Percentiles rank a stretch among this genome's conserved stretches.
These are phyloP conservation scores for Rynchops niger DNA, from an alignment of 2,113 vertebrate species.

Conservation along the genomic window DNA sequence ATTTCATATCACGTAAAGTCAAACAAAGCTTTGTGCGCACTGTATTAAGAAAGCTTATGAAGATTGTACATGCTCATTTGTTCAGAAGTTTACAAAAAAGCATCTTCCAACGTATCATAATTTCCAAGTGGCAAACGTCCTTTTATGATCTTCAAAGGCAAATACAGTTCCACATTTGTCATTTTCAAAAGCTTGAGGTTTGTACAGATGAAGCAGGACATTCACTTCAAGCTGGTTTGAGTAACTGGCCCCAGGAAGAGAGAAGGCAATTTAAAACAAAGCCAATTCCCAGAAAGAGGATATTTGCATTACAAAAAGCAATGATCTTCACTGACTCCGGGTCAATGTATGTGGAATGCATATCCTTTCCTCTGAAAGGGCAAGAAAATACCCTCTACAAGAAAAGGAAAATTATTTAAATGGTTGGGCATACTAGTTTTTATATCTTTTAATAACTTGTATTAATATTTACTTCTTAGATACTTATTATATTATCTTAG, in stretches of 20 bases:
- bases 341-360: background rate
- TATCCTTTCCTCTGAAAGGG: background rate
- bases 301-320: slow-evolving; percentile 25
- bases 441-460: background rate
- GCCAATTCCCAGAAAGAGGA: background rate
- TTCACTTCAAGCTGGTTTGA: background rate
- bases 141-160: background rate
- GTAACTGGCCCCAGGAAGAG: background rate
- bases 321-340: background rate
- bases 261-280: background rate
- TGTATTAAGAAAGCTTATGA: background rate
- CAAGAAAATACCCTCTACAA: background rate
- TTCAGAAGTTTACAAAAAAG: background rate
- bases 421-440: background rate
- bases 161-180: background rate
- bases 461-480: background rate
- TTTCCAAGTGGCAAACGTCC: background rate
- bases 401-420: background rate
- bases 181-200: background rate
- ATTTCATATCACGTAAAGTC: background rate
- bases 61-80: background rate
- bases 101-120: background rate
- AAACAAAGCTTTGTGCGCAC: background rate
- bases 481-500: background rate
- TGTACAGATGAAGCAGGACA: background rate